A percentile compares a stretch with the other conserved stretches of the same genome.
Evolutionary conservation across 2,113 vertebrate genomes (phyloP).

Genomic region (Ondatra zibethicus): DNA sequence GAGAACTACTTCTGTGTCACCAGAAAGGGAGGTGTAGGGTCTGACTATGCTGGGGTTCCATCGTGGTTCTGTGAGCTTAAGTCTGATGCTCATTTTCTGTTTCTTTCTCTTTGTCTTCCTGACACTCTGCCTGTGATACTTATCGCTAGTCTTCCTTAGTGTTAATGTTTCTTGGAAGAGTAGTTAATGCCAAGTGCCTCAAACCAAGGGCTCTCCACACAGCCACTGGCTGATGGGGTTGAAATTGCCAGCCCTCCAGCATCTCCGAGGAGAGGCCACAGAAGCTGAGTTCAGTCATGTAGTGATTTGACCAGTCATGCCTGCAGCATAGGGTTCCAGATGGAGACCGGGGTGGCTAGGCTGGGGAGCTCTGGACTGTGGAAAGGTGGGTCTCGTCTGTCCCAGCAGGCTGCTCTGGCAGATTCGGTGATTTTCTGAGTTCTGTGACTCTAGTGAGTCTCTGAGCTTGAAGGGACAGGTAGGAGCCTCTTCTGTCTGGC

Average conservation of each 20-base stretch:
- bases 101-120: too few relatives aligned
- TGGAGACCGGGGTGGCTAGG: background rate
- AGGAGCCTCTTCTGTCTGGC: background rate
- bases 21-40: background rate
- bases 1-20: background rate
- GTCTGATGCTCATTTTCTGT: background rate
- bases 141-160: background rate
- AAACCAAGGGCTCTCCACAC: background rate
- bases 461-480: background rate
- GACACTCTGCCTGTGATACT: background rate
- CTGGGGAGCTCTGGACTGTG: background rate
- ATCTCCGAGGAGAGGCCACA: background rate
- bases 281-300: background rate
- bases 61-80: accelerated
- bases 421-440: too few relatives aligned
- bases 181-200: background rate
- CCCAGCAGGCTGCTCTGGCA: background rate
- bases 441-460: background rate
- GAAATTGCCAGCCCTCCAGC: background rate
- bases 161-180: background rate
- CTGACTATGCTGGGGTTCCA: background rate
- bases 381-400: background rate
- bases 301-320: background rate
- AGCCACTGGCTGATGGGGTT: background rate
- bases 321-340: background rate